Percentiles rank a stretch among this genome's conserved stretches.
Evolutionary conservation across 2,888 invertebrate species (phyloP).

Genomic region (Kuschelorhynchus macadamiae): DNA sequence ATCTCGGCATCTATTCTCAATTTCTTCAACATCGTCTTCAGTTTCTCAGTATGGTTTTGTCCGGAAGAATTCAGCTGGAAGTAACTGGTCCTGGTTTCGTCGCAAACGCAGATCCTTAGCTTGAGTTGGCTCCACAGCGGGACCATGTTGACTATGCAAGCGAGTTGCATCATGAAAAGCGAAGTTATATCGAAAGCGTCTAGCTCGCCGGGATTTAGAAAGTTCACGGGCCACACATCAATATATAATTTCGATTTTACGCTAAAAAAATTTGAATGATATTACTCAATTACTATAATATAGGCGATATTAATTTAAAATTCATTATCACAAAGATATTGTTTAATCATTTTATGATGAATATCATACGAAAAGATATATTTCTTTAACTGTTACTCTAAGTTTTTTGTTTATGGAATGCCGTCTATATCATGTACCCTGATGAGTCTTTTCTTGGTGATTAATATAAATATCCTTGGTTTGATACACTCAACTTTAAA

Average conservation of each 20-base stretch:
- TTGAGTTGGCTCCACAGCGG: slow-evolving; percentile 88
- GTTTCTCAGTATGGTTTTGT: slow-evolving; percentile 64
- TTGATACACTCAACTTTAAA: too few species aligned
- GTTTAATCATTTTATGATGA: too few species aligned
- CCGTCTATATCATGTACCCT: too few species aligned
- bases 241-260: slow-evolving; percentile 81
- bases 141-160: slow-evolving; percentile 95
- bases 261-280: slow-evolving; percentile 64
- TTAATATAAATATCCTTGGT: too few species aligned
- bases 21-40: slow-evolving; percentile 83
- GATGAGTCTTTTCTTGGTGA: too few species aligned
- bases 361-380: too few species aligned
- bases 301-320: too few species aligned
- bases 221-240: slow-evolving; percentile 98
- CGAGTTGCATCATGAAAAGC: slow-evolving; percentile 95
- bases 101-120: slow-evolving; percentile 90
- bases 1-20: slow-evolving; percentile 91
- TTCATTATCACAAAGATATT: too few species aligned
- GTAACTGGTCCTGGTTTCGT: slow-evolving; percentile 65
- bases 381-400: too few species aligned
- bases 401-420: too few species aligned
- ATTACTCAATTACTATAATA: too few species aligned
- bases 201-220: slow-evolving; percentile 82
- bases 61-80: slow-evolving; percentile 60
- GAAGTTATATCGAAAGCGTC: slow-evolving; percentile 92